Evolutionary conservation across 1,140 invertebrate genomes (phyloP), one percentile per base, ranked within the genome.

Genomic region (Bursaphelenchus mucronatus): DNA sequence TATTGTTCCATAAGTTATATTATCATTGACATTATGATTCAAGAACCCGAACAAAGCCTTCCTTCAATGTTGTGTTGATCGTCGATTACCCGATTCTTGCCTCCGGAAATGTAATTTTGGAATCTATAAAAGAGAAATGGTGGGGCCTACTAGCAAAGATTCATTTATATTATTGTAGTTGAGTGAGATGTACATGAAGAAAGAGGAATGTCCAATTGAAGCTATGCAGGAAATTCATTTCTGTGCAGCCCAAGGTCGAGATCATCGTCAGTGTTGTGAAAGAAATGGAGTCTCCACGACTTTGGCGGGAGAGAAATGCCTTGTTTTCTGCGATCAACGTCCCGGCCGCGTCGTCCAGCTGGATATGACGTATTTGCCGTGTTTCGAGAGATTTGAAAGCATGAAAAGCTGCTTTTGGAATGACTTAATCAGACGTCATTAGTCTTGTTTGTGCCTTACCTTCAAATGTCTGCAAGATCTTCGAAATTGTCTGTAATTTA

Each of bases 171-270:
- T 61, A 52, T 74, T 51, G 30, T 41, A 78, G 76, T 59, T 78
- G n/a, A 71, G 61, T 40, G 53, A 56, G 19, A 80, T 79, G 77
- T 79, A 80, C 61, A 74, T 79, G 58, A 76, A 75, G 44, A 64
- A 70, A 39, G 78, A 79, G 52, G 62, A 66, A 21, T 79, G 77
- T 44, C 77, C 77, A 1, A 46, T 79, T 4, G 75, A 76, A 19
- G 77, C 77, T 11, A 78, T 78, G 63, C 52, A 59, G 49, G 73
- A 77, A 44, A 75, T 79, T 43, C 77, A 79, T 58, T 79, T 78
- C 56, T 79, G 76, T 67, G 78, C 76, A 8, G 75, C 76, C 46
- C 75, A 80, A 52, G 74, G 72, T 52, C 61, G 61, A 57, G 67
- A 59, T 40, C 71, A 74, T 45, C 19, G 66, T 3, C 19, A 66